Evolutionary conservation across 2,888 invertebrate genomes (phyloP).

Genomic region (Cheilosia urbana): DNA sequence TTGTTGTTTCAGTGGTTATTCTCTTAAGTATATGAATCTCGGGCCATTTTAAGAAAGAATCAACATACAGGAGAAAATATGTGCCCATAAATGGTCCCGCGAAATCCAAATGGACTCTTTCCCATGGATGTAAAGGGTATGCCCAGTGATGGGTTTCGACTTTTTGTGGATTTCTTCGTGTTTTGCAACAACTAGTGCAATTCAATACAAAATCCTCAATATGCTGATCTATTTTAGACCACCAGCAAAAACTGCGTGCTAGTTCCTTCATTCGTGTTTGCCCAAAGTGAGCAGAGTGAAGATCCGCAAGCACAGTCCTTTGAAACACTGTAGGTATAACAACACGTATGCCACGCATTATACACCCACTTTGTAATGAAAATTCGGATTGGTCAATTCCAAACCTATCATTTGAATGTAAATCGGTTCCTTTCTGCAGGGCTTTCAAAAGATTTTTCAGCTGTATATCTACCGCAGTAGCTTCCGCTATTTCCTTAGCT

Average conservation of each 20-base stretch:
- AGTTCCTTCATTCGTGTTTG: background rate
- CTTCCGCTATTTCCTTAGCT: background rate
- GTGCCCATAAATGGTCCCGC: too few relatives aligned
- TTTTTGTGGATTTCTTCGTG: conserved; percentile 1
- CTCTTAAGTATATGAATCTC: too few relatives aligned
- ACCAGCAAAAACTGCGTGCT: conserved; percentile 13
- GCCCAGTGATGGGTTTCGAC: background rate
- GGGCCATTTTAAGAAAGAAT: too few relatives aligned
- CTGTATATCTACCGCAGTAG: background rate
- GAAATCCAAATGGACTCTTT: background rate
- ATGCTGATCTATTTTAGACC: background rate
- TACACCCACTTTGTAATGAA: conserved; percentile 1
- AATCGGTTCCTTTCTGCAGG: background rate
- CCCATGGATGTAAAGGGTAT: background rate
- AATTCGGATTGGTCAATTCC: conserved; percentile 7
- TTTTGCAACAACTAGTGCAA: conserved; percentile 5
- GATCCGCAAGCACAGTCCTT: conserved; percentile 3
- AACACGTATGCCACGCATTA: conserved; percentile 17
- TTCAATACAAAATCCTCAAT: background rate
- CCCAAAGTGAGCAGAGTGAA: conserved; percentile 10
- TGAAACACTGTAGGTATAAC: background rate
- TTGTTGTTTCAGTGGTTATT: too few relatives aligned
- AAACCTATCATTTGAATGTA: background rate
- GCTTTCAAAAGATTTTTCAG: background rate
- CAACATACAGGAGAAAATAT: too few relatives aligned